These are phyloP conservation scores for Campoplex nolae DNA, from an alignment of 2,888 invertebrate species.

Conservation along the genomic window DNA sequence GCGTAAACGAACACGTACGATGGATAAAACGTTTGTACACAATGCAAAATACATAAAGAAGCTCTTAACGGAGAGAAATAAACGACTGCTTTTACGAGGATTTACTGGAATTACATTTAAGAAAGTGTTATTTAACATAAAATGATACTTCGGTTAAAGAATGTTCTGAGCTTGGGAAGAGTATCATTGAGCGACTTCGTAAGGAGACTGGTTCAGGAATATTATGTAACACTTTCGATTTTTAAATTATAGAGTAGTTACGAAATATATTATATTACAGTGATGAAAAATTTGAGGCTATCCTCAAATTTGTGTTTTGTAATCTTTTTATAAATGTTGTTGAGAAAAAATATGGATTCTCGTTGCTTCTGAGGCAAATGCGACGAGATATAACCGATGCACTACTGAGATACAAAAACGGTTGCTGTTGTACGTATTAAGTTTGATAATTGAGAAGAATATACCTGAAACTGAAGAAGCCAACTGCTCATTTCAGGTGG, in stretches of 20 bases:
- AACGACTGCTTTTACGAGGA: background rate
- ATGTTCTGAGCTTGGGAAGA: background rate
- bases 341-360: background rate
- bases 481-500: constrained; percentile 91
- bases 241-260: background rate
- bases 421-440: background rate
- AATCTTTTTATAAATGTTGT: background rate
- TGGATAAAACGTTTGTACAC: no score
- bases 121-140: background rate
- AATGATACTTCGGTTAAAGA: background rate
- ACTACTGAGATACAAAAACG: no score
- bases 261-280: background rate
- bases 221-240: background rate
- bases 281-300: background rate
- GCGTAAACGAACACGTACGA: background rate
- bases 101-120: background rate
- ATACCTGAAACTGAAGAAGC: constrained; percentile 90
- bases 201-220: background rate
- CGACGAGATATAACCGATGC: background rate
- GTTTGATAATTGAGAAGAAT: background rate
- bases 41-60: no score
- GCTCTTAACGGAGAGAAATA: background rate
- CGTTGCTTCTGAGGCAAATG: background rate
- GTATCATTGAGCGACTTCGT: background rate
- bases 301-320: background rate